Base-by-base conservation (phyloP, 2,888 invertebrate species). In the Stenolophus ochropezus region DNA sequence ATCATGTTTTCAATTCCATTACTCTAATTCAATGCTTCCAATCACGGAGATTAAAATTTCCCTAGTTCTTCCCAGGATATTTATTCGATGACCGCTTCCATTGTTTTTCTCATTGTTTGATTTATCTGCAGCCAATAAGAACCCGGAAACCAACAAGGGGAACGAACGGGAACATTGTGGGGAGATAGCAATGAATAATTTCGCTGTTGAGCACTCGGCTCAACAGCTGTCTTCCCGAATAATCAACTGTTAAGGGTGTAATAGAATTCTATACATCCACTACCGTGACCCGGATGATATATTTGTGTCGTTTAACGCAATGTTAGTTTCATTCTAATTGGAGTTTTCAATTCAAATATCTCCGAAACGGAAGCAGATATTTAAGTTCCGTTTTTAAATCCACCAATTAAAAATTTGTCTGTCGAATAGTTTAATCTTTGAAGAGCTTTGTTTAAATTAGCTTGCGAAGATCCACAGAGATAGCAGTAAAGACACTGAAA, bases 41-140 rank as follows among this genome's bases (percentile, higher is more conserved):
- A 61, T 27, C 61, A 61, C n/a, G 16, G 5, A 6, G 65, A 33
- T 69, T 69, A 69, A 69, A 69, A 69, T 69, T 69, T 33, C 65
- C 65, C 65, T 20, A 69, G 65, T 11, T 69, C 18, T 25, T 14
- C 65, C 65, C 33, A 69, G 33, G 65, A 73, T 73, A 49, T 73
- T 73, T 73, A 73, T 73, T 73, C 49, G 47, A 51, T 73, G 51
- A 73, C 73, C 73, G 73, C 73, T 49, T 49, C 73, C 73, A 47
- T 49, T 73, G 73, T 21, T 49, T 49, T 47, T 73, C 73, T 8
- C 51, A 73, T 49, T 73, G 73, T 73, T 73, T 73, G 73, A 73
- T 73, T 73, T 49, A 73, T 73, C 47, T 73, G 14, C 11, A 49
- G 47, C 73, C 73, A 73, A 73, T 73, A 21, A 11, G 18, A 69